Evolutionary conservation across 2,888 invertebrate genomes (phyloP).

Genomic region (Tubiluchus corallicola): DNA sequence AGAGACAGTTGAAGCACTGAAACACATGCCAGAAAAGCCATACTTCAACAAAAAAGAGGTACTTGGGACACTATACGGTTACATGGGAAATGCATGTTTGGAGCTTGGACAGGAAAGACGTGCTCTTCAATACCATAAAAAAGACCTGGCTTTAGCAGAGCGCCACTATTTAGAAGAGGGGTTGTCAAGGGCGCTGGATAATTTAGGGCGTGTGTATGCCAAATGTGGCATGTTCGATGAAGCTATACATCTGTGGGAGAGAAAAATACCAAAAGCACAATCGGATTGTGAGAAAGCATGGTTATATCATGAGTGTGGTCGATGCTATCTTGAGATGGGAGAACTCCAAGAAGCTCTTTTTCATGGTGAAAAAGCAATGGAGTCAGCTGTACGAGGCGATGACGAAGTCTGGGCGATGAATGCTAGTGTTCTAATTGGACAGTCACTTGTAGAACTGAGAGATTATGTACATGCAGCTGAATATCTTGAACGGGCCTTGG

Average conservation of each 20-base stretch:
- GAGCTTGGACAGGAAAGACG: no score
- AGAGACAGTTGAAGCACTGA: no score
- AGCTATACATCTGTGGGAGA: slow-evolving; percentile 29
- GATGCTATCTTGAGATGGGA: slow-evolving; percentile 29
- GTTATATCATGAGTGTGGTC: slow-evolving; percentile 32
- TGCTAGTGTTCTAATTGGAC: slow-evolving; percentile 25
- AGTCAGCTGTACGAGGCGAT: slow-evolving; percentile 22
- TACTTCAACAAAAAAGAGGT: no score
- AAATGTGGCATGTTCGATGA: slow-evolving; percentile 25
- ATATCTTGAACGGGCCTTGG: no score
- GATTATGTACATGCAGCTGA: no score
- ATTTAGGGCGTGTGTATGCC: slow-evolving; percentile 27
- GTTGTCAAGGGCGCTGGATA: slow-evolving; percentile 27
- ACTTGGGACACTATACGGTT: no score
- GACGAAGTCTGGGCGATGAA: slow-evolving; percentile 27
- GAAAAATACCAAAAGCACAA: slow-evolving; percentile 27
- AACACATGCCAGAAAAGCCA: no score
- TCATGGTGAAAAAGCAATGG: slow-evolving; percentile 25
- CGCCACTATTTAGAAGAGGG: slow-evolving; percentile 28
- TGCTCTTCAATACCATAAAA: no score
- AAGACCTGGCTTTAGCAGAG: no score
- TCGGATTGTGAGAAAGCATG: slow-evolving; percentile 29
- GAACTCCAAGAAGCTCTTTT: slow-evolving; percentile 19
- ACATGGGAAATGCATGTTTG: no score
- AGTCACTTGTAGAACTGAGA: no score